Base-by-base conservation (phyloP, 2,113 vertebrate genomes). In the Chaetops frenatus region DNA sequence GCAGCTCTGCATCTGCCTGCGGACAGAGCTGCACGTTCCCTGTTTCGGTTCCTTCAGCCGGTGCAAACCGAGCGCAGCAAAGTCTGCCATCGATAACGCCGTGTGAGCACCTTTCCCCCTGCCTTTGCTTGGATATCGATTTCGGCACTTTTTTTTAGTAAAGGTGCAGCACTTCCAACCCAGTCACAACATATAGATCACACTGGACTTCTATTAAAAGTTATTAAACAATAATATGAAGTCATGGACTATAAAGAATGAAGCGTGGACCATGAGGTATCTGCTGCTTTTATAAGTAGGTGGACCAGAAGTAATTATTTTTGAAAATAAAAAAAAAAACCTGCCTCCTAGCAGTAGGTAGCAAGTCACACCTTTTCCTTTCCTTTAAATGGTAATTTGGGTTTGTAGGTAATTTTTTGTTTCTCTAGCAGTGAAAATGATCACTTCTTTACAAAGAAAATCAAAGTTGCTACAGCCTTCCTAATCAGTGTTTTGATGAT, bases 21-120 rank as follows among this genome's bases (percentile, higher is more conserved):
- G 48, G 33, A 14, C 22, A 7, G 11, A 64, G 23, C 0, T 19
- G 18, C 27, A 5, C 1, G 1, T 20, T 76, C 10, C 44, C 33
- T 33, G 0, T 13, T 47, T 25, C 5, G 1, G 31, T 38, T 54
- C 67, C 61, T 33, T 35, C 22, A 18, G 54, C n/a, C 0, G 0
- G 12, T 15, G 35, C 27, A 31, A 69, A 35, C 7, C 1, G 2
- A 12, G 7, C 3, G 5, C 6, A 36, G 3, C 28, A 23, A 16
- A 31, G 15, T 8, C 11, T 23, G 23, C 21, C 51, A 12, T 6
- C 11, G 1, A 1, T 15, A 47, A 10, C 3, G 19, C 57, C 19
- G 5, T 10, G 20, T 2, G 0, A 8, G 38, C 28, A 33, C 44
- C 57, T 53, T 31, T 14, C 48, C 50, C 6, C 36, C 1, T 36